Evolutionary conservation across 2,888 invertebrate species (phyloP).

Genomic region (Drosophila vallismaia): DNA sequence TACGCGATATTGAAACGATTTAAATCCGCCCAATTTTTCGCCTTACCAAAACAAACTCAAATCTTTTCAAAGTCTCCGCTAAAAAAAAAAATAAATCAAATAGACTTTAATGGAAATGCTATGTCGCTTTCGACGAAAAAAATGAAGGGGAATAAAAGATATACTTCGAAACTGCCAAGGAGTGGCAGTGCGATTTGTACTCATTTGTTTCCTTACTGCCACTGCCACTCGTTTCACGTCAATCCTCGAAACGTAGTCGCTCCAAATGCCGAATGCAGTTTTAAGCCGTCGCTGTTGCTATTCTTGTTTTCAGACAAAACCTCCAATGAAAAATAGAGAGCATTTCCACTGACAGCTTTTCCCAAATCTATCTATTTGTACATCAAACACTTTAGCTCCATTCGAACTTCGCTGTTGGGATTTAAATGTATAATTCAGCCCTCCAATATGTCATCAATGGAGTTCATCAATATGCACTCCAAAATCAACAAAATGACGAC

Average conservation of each 20-base stretch:
- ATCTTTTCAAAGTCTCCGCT: too few species aligned
- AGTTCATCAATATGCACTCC: conserved; percentile 24
- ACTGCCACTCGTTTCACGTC: conserved; percentile 44
- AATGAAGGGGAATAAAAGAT: conserved; percentile 16
- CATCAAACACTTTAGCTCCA: conserved; percentile 34
- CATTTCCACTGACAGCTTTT: conserved; percentile 51
- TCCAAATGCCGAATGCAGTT: conserved; percentile 28
- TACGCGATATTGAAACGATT: too few species aligned
- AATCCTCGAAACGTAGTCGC: conserved; percentile 48
- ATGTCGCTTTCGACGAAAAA: background rate
- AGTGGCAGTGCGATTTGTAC: conserved; percentile 58
- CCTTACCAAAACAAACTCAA: too few species aligned
- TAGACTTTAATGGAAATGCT: too few species aligned
- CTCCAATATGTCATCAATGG: conserved; percentile 27
- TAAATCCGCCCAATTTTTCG: too few species aligned
- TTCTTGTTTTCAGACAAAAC: background rate
- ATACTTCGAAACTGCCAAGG: conserved; percentile 32
- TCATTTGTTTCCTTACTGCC: conserved; percentile 51
- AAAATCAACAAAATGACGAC: conserved; percentile 26
- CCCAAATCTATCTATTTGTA: conserved; percentile 15
- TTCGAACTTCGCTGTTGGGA: conserved; percentile 31
- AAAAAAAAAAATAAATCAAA: too few species aligned
- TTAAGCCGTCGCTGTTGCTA: conserved; percentile 5
- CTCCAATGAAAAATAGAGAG: background rate
- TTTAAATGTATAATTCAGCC: conserved; percentile 65